Conservation (phyloP, 1,140 invertebrate species). For the Plodia interpunctella region DNA sequence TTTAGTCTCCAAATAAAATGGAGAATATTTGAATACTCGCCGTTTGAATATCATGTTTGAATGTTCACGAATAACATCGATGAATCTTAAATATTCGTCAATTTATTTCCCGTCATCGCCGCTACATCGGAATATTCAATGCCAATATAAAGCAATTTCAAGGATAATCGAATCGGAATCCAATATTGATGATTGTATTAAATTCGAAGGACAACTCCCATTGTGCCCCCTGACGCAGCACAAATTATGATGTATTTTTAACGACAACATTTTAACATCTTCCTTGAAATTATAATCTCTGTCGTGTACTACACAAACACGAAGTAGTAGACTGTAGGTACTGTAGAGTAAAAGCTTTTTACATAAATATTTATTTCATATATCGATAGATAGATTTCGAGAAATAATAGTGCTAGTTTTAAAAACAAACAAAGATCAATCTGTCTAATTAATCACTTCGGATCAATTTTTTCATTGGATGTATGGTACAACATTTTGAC, state of each 20-base stretch:
- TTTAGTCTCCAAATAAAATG: too few relatives aligned
- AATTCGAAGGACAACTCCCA: neutral
- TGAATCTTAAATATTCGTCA: neutral
- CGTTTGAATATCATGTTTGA: too few relatives aligned
- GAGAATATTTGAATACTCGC: too few relatives aligned
- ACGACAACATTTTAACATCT: neutral
- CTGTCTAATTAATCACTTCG: too few relatives aligned
- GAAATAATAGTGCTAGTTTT: too few relatives aligned
- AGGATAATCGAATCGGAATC: neutral
- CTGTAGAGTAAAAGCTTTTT: too few relatives aligned
- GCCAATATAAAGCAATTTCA: neutral
- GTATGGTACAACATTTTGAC: too few relatives aligned
- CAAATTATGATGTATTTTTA: neutral
- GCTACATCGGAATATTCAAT: neutral
- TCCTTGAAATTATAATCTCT: neutral
- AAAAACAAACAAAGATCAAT: too few relatives aligned
- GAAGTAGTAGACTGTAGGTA: too few relatives aligned
- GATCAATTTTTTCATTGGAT: too few relatives aligned
- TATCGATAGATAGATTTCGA: too few relatives aligned
- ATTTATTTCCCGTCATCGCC: neutral
- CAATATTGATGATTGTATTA: conserved; percentile 6
- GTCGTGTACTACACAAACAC: neutral
- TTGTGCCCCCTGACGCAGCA: neutral
- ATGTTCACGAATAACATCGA: neutral
- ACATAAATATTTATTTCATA: too few relatives aligned